Evolutionary conservation across 2,113 vertebrate genomes (phyloP), one percentile per base, ranked within the genome.

Genomic region (Psilopogon haemacephalus): DNA sequence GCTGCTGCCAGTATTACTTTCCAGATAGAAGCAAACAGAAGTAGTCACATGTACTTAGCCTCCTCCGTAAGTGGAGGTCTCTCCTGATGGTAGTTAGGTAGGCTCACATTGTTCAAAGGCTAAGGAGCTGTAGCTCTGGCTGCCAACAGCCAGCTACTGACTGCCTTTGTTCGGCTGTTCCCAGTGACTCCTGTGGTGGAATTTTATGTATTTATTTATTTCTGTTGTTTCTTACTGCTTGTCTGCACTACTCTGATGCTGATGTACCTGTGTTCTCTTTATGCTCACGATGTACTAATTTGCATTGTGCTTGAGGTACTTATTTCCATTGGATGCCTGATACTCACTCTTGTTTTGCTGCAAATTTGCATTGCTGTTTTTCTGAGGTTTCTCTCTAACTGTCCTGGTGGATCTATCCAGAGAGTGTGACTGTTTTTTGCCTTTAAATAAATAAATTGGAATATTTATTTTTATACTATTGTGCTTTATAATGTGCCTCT

Each of bases 161-260:
- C 4, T 89, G 12, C 2, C 40, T 72, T 76, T 82, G 2, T 78
- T 60, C 75, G 6, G 71, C 72, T 81, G 10, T 63, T 94, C 89
- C 60, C 64, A 60, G 56, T 55, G 15, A 10, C 42, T 88, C 7
- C 17, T 48, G 30, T 40, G 78, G 64, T 70, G 0, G 4, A 87
- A 76, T 91, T 79, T 80, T 60, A 77, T 64, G 46, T 48, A 83
- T 85, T 87, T 93, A 71, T 86, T 94, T 86, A 79, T 93, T 89
- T 93, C 32, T 92, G 37, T 55, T 87, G 19, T 65, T 93, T 87
- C 55, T 73, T 59, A 58, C 28, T 82, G 12, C 23, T 90, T 87
- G 26, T 87, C 74, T 92, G 28, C 27, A 55, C 83, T 95, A 81
- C 55, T 88, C 44, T 73, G 40, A 32, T 55, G 77, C 62, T 93